These are phyloP conservation scores for Pristionchus exspectatus DNA, from an alignment of 2,888 invertebrate species.

Conservation along the genomic window DNA sequence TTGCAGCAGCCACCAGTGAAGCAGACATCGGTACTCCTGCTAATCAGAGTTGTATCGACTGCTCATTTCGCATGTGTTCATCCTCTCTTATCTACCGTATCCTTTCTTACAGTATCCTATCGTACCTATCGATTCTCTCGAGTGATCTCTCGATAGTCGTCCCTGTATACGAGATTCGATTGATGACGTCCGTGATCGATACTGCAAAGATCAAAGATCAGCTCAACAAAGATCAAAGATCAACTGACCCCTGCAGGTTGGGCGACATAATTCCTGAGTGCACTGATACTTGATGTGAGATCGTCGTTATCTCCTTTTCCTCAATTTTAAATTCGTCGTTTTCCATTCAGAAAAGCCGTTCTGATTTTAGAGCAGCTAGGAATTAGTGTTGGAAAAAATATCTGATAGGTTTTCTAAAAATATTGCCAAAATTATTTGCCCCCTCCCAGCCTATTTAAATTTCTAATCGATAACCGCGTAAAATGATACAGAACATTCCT, in stretches of 20 bases:
- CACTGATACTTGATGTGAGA: slow-evolving; percentile 27
- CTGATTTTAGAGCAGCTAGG: too few species aligned
- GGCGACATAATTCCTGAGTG: slow-evolving; percentile 43
- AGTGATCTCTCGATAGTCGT: slow-evolving; percentile 14
- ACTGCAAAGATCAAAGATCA: slow-evolving; percentile 52
- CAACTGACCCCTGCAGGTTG: slow-evolving; percentile 45
- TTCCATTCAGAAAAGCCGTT: too few species aligned
- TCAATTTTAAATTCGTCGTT: not conserved
- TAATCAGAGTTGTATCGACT: not conserved
- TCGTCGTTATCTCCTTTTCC: not conserved
- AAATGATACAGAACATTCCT: too few species aligned
- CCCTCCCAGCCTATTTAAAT: too few species aligned
- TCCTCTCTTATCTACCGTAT: too few species aligned
- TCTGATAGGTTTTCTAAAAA: too few species aligned
- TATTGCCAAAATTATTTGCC: too few species aligned
- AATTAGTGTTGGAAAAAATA: too few species aligned
- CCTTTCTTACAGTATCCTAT: not conserved
- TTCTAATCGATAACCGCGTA: too few species aligned
- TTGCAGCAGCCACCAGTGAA: slow-evolving; percentile 15
- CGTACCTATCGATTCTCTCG: slow-evolving; percentile 8
- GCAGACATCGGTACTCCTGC: slow-evolving; percentile 18
- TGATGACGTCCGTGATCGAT: slow-evolving; percentile 47
- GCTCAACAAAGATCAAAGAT: slow-evolving; percentile 23
- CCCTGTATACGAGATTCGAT: slow-evolving; percentile 12
- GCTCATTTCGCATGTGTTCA: not conserved